Base-by-base conservation (phyloP, 2,113 vertebrate species). In the Loxodonta africana region DNA sequence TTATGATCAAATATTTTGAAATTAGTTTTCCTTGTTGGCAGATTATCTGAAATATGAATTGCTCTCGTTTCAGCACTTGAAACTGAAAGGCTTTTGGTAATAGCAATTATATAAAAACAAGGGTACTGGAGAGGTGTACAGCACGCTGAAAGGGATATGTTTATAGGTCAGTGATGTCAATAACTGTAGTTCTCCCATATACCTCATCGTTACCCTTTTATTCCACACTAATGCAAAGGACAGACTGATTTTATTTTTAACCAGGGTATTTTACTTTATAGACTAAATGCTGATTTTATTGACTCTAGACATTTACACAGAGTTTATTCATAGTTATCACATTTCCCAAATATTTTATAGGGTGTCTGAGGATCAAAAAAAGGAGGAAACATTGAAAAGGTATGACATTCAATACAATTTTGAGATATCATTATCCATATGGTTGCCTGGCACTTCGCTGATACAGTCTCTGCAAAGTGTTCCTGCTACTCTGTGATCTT, bases 1-100 rank as follows among this genome's bases (percentile, higher is more conserved):
- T 98, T 98, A 98, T 98, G 98, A 98, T 99, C 97, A 99, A 99
- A 98, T 98, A 98, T 99, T 99, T 99, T 98, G 98, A 99, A 99
- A 99, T 99, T 97, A 98, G 95, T 97, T 99, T 99, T 98, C 96
- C 97, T 98, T 95, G 97, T 98, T 98, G 98, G 96, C 96, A 98
- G 98, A 98, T 98, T 98, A 98, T 98, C 98, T 98, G 97, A 98
- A 98, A 98, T 98, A 97, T 98, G 98, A 99, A 98, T 98, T 98
- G 98, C 98, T 98, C 84, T 99, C 97, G 33, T 98, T 98, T 98
- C 98, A 98, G 96, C 98, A 98, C 98, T 98, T 97, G 93, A 98
- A 99, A 98, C 97, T 93, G 98, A 98, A 98, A 98, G 96, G 97
- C 97, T 98, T 98, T 98, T 96, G 92, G 98, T 98, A 98, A 98